Percentiles rank a stretch among this genome's conserved stretches.
phyloP scores from a whole-genome alignment of 2,113 vertebrate species.

The Promerops cafer region DNA sequence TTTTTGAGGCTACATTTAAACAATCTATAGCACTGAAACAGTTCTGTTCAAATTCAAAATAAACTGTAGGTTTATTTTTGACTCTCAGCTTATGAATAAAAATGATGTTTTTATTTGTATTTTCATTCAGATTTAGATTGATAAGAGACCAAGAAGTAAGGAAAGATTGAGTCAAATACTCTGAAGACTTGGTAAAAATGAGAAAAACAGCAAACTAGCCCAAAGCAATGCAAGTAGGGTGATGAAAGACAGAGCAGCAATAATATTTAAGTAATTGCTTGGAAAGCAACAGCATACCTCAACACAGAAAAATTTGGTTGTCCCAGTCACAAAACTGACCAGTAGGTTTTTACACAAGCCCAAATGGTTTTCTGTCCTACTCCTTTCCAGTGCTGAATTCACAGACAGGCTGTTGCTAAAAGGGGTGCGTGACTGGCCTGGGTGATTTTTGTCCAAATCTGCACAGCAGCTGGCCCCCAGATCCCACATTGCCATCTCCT shows the following conservation, averaged over 20 bases:
- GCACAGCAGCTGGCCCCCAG: not conserved
- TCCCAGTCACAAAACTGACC: not conserved
- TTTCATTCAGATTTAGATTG: not conserved
- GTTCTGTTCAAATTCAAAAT: not conserved
- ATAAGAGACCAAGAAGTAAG: not conserved
- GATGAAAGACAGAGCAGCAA: not conserved
- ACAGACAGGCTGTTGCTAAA: not conserved
- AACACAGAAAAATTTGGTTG: not conserved
- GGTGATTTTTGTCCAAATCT: not conserved
- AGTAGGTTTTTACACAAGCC: not conserved
- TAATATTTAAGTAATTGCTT: not conserved
- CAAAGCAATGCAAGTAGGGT: not conserved
- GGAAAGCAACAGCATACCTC: not conserved
- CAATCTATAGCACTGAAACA: not conserved
- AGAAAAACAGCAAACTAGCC: not conserved
- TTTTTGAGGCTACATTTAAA: not conserved
- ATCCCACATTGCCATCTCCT: not conserved
- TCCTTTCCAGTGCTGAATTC: not conserved
- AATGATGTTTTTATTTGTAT: not conserved
- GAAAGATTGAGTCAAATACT: not conserved
- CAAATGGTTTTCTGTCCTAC: not conserved
- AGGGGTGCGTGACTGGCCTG: not conserved
- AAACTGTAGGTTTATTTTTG: not conserved
- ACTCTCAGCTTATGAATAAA: not conserved
- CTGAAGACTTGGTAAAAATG: not conserved